Evolutionary conservation across 2,888 invertebrate genomes (phyloP).

Genomic region (Coelopa pilipes): DNA sequence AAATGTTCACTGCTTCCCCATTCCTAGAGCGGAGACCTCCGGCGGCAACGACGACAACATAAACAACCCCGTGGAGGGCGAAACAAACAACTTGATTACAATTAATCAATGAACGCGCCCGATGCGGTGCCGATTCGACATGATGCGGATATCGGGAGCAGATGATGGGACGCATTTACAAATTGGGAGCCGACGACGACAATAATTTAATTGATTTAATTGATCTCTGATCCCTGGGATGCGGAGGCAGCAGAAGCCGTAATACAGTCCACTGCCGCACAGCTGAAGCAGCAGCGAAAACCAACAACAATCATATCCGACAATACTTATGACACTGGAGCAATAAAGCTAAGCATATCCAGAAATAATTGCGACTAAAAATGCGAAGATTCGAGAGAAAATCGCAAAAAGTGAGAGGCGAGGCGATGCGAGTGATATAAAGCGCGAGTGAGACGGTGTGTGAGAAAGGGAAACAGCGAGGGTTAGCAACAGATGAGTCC

Average conservation of each 20-base stretch:
- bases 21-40: too few relatives aligned
- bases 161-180: not conserved
- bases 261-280: not conserved
- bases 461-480: not conserved
- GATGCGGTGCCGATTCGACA: not conserved
- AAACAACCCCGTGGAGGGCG: not conserved
- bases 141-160: too few relatives aligned
- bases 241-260: not conserved
- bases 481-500: not conserved
- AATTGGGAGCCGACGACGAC: conserved; percentile 41
- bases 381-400: not conserved
- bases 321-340: not conserved
- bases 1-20: too few relatives aligned
- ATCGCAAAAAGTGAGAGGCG: not conserved
- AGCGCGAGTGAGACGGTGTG: not conserved
- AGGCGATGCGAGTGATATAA: not conserved
- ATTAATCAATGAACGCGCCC: conserved; percentile 6
- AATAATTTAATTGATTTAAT: conserved; percentile 63
- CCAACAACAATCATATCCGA: too few relatives aligned
- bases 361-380: not conserved
- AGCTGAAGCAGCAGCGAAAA: not conserved
- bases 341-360: not conserved
- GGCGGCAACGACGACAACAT: not conserved
- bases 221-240: conserved; percentile 52
- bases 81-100: conserved; percentile 2